Base-by-base conservation (phyloP, 1,140 invertebrate genomes). In the Callitettix versicolor region DNA sequence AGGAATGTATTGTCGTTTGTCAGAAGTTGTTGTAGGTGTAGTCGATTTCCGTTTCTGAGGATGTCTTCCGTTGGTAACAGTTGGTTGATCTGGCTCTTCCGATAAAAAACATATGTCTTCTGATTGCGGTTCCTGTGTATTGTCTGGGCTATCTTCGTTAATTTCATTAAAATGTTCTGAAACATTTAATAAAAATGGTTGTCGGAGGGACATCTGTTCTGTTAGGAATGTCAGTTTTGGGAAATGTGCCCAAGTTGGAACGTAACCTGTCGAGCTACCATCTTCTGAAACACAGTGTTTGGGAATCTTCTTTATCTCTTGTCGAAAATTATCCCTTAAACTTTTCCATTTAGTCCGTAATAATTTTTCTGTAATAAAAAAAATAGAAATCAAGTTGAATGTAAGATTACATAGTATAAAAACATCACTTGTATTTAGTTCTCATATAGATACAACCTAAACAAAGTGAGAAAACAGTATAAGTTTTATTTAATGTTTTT, bases 291-390 rank as follows among this genome's bases (percentile, higher is more conserved):
- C 30, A n/a, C n/a, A n/a, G 14, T 46, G 21, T 21, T 21, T 46
- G 22, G 21, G 21, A 26, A 17, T n/a, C 33, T 49, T 49, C 15
- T 49, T 49, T 17, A 17, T 22, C 18, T 49, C 47, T 22, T 49
- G 22, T 1, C 47, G 21, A 49, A 49, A 49, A 15, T 21, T 49
- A 33, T 49, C 47, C 30, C 24, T 49, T 33, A 49, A 33, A 11
- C 47, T 26, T 49, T 49, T 49, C 47, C 47, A 49, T 49, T 26
- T 26, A 26, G 47, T 26, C n/a, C 30, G 24, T 18, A 49, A 15
- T n/a, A 30, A 21, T 49, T 49, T 26, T 26, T 49, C 47, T 49
- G 47, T 1, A 47, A 47, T n/a, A 22, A 33, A 20, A 33, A 49
- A 21, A 3, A 21, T 9, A 30, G 26, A 30, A 4, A 30, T 30